Percentiles rank a stretch among this genome's conserved stretches.
These are phyloP conservation scores for Psittacula cyanocephala DNA, from an alignment of 2,113 vertebrate genomes.

Conservation along the genomic window DNA sequence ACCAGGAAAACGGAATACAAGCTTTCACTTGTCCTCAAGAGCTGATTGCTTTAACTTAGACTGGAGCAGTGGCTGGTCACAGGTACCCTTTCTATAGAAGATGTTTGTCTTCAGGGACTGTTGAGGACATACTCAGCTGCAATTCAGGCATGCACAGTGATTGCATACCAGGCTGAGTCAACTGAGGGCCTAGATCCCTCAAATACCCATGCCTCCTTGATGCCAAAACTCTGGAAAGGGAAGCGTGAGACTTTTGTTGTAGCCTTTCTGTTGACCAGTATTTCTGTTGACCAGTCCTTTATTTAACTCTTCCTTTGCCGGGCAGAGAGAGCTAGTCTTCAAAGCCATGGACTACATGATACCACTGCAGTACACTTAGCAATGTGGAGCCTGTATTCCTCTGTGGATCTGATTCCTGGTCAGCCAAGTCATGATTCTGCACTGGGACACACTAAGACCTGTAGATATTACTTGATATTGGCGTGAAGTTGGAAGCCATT, in stretches of 20 bases:
- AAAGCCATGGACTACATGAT: neutral
- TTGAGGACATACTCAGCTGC: neutral
- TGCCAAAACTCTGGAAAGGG: neutral
- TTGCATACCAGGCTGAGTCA: neutral
- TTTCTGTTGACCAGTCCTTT: neutral
- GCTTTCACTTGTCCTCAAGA: neutral
- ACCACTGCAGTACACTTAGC: neutral
- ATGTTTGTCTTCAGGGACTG: neutral
- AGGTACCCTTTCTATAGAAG: neutral
- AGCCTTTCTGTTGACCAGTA: neutral
- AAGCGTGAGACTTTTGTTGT: fast-evolving
- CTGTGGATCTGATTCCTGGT: neutral
- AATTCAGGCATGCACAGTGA: neutral
- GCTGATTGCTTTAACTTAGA: neutral
- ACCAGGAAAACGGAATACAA: neutral
- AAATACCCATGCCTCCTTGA: neutral
- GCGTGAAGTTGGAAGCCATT: neutral
- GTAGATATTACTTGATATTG: fast-evolving
- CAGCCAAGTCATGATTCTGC: neutral
- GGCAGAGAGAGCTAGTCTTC: neutral
- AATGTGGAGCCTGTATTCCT: neutral
- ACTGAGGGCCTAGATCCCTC: neutral
- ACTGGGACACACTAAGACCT: neutral
- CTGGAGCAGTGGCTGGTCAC: neutral
- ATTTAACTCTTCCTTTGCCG: neutral